Base-by-base conservation (phyloP, 2,797 vertebrate species). In the Hyperoplus lanceolatus region DNA sequence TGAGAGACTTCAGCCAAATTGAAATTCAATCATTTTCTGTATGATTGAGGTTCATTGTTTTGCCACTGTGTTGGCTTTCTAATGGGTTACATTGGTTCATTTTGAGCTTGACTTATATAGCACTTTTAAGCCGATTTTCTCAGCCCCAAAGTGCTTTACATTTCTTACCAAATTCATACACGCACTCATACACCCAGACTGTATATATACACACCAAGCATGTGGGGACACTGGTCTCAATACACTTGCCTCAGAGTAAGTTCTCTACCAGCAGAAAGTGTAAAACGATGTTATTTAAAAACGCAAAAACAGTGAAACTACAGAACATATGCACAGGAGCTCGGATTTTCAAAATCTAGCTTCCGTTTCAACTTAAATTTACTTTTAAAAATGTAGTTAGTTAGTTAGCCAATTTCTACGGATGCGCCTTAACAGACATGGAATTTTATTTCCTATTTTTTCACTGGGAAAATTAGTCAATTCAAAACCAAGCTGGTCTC, bases 11-110 rank as follows among this genome's bases (percentile, higher is more conserved):
- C 12, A 13, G 9, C 45, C 38, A 45, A 41, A 15, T 70, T 56
- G 21, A 41, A 1, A 63, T 48, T 62, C 38, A 41, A 18, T 55
- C 43, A 39, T 0, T 29, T 12, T 21, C 42, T 54, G 58, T 39
- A 45, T 16, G 29, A 57, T 59, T 11, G 50, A 21, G 38, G 49
- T 64, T 72, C 16, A 53, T 9, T 10, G 62, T 63, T 63, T 21
- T 46, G 49, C 4, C 39, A 49, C 1, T 16, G 16, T 51, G 38
- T 54, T 63, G 38, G 46, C 57, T 73, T 75, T 48, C 21, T 36
- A 64, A 72, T 12, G 13, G 58, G n/a, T 21, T 1, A 57, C 16
- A 42, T 12, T 42, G 5, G 18, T 15, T 57, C 9, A n/a, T 41
- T 66, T 61, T 51, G 21, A 1, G 1, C 21, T 21, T 21, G 21